Evolutionary conservation across 2,113 vertebrate species (phyloP), one percentile per base, ranked within the genome.

Genomic region (Butorides virescens): DNA sequence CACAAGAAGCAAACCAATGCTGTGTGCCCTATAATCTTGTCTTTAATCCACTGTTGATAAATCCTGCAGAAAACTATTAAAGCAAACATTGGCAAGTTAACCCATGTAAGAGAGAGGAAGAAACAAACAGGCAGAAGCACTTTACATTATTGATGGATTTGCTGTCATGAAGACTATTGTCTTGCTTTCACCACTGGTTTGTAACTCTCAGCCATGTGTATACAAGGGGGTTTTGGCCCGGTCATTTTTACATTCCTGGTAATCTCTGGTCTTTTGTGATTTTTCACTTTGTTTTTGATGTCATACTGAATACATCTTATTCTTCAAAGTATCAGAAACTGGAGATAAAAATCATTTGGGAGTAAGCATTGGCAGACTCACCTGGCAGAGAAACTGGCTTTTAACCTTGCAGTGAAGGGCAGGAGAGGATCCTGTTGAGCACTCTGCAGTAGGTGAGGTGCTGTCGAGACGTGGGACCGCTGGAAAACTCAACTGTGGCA

Each of bases 31-130:
- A 6, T 86, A 89, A 93, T 93, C 92, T 76, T 62, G 15, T 59
- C 85, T 91, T 63, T 77, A 80, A 81, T 70, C n/a, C 26, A 34
- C 15, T 84, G 65, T n/a, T 95, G 89, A 95, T 78, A 95, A 94
- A 92, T 83, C 8, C 65, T 92, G 37, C n/a, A 87, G 83, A 89
- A 93, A 88, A 86, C 26, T 78, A 39, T 46, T 78, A 81, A 63
- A 82, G 47, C 56, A 88, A 90, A 63, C 44, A 63, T 53, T 76
- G 79, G 39, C 39, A 83, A 84, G 62, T 75, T 78, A 87, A 52
- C 15, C 72, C 50, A 34, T 17, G 29, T 59, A 42, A 84, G 29
- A 86, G 32, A 75, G 59, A 94, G 29, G 44, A 84, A 78, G 56
- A 93, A 84, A 55, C 22, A 88, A 68, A 65, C 27, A 91, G 52